Evolutionary conservation across 2,888 invertebrate species (phyloP).

Genomic region (Dinocampus coccinellae): DNA sequence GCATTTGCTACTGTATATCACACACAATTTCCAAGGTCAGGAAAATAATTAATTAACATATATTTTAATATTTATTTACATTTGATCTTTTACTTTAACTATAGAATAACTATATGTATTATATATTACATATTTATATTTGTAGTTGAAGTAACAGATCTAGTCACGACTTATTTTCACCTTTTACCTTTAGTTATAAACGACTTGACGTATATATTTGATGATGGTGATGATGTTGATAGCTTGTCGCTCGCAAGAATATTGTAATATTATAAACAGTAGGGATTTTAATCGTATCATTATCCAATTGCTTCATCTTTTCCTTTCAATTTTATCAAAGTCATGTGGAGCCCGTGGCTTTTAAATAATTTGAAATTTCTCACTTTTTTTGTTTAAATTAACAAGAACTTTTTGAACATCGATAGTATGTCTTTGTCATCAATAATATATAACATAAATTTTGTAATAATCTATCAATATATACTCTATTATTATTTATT

Average conservation of each 20-base stretch:
- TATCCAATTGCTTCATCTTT: constrained; percentile 32
- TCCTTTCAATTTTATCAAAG: constrained; percentile 36
- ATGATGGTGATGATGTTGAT: neutral
- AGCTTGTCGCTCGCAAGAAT: neutral
- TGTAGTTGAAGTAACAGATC: neutral
- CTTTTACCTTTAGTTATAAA: constrained; percentile 13
- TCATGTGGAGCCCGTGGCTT: constrained; percentile 15
- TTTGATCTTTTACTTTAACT: neutral
- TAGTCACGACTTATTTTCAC: neutral
- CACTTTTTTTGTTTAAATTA: neutral
- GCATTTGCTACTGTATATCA: constrained; percentile 33
- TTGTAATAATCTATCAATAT: neutral
- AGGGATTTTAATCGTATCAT: neutral
- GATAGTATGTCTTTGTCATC: too few relatives aligned
- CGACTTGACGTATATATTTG: neutral
- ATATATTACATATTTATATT: neutral
- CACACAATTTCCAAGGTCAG: constrained; percentile 51
- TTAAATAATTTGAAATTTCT: constrained; percentile 7
- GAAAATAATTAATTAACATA: constrained; percentile 43
- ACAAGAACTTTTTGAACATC: neutral
- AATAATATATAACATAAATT: too few relatives aligned
- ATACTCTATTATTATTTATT: too few relatives aligned
- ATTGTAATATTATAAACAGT: constrained; percentile 13
- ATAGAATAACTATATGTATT: too few relatives aligned
- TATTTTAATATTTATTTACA: constrained; percentile 39